A percentile compares a stretch with the other conserved stretches of the same genome.
These are phyloP conservation scores for Tiliacea aurago DNA, from an alignment of 2,888 invertebrate species.

Conservation along the genomic window DNA sequence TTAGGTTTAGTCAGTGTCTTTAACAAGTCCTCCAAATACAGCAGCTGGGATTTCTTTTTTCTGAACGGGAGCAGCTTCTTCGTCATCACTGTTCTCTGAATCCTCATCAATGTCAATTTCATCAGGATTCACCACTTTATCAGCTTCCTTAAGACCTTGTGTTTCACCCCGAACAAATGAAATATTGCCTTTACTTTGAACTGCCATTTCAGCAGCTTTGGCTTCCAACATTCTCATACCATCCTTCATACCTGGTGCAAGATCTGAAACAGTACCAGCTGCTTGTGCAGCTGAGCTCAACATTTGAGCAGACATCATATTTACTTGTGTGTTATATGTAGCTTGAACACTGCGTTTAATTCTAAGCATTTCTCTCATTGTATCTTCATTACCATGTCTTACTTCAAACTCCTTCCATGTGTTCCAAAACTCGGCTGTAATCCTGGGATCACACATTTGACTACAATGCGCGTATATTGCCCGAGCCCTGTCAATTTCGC, in stretches of 20 bases:
- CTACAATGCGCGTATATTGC: slow-evolving; percentile 99
- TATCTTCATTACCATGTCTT: slow-evolving; percentile 99
- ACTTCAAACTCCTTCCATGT: slow-evolving; percentile 99
- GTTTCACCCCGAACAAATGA: slow-evolving; percentile 97
- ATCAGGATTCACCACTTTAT: slow-evolving; percentile 95
- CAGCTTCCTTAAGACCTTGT: slow-evolving; percentile 92
- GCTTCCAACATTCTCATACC: slow-evolving; percentile 97
- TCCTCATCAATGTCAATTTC: slow-evolving; percentile 96
- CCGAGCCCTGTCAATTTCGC: slow-evolving; percentile 99
- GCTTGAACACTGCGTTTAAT: slow-evolving; percentile 99
- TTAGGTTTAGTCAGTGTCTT: slow-evolving; percentile 72
- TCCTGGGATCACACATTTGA: slow-evolving; percentile 99
- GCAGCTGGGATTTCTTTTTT: slow-evolving; percentile 96
- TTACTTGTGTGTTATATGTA: slow-evolving; percentile 99
- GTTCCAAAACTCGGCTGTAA: slow-evolving; percentile 98
- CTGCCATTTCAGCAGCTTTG: slow-evolving; percentile 93
- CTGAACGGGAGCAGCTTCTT: slow-evolving; percentile 93
- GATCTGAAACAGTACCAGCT: slow-evolving; percentile 93
- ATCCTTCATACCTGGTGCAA: slow-evolving; percentile 94
- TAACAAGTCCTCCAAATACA: slow-evolving; percentile 96
- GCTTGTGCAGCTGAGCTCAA: slow-evolving; percentile 93
- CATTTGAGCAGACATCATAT: slow-evolving; percentile 99
- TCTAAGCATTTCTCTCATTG: slow-evolving; percentile 99
- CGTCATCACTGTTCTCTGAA: slow-evolving; percentile 92
- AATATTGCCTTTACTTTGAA: slow-evolving; percentile 91